Conservation (phyloP, 2,797 vertebrate genomes). For the Borostomias antarcticus region DNA sequence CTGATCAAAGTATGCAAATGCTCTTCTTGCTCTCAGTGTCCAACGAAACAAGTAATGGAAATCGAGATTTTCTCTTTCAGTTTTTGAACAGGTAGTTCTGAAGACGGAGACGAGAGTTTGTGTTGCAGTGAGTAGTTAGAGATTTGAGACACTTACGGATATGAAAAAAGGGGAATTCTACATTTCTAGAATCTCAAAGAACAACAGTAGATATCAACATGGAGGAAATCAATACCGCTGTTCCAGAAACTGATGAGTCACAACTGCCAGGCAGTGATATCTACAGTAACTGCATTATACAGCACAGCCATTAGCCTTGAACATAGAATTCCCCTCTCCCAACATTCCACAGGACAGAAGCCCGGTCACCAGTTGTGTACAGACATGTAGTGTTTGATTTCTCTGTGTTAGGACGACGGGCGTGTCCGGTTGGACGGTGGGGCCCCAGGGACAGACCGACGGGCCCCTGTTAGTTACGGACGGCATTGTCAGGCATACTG, state of each 20-base stretch:
- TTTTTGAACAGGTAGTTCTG: slow-evolving; percentile 48
- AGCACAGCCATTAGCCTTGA: background rate
- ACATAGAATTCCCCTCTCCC: slow-evolving; percentile 70
- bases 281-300: slow-evolving; percentile 13
- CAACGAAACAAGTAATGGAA: slow-evolving; percentile 24
- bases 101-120: slow-evolving; percentile 44
- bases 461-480: slow-evolving; percentile 81
- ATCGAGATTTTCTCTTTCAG: slow-evolving; percentile 22
- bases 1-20: slow-evolving; percentile 23
- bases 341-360: slow-evolving; percentile 42
- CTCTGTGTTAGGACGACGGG: slow-evolving; percentile 58
- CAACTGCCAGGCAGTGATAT: background rate
- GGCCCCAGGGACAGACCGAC: slow-evolving; percentile 38
- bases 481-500: slow-evolving; percentile 70
- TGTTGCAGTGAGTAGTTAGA: slow-evolving; percentile 51
- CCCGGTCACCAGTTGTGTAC: slow-evolving; percentile 39
- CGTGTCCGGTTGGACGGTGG: slow-evolving; percentile 12
- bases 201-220: too few relatives aligned
- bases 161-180: slow-evolving; percentile 65
- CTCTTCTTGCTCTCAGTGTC: slow-evolving; percentile 25
- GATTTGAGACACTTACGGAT: slow-evolving; percentile 32
- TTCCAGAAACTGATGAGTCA: slow-evolving; percentile 23
- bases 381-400: slow-evolving; percentile 27
- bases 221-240: too few relatives aligned
- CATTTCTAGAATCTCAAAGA: slow-evolving; percentile 37